phyloP scores from a whole-genome alignment of 2,888 invertebrate genomes.

The Xestia c-nigrum region DNA sequence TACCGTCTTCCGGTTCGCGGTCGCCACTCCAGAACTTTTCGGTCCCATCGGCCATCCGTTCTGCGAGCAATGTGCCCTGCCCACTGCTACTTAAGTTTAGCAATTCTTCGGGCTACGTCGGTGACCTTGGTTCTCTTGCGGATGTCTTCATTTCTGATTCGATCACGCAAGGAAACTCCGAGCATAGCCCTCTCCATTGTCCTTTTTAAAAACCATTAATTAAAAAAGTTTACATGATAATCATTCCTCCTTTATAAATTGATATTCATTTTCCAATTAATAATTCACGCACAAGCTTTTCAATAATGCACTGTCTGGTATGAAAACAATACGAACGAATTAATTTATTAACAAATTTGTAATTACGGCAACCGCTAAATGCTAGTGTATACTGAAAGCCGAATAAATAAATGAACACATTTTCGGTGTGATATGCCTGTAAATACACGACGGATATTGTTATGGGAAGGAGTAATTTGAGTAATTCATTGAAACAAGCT shows the following conservation, averaged over 20 bases:
- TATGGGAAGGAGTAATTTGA: not conserved
- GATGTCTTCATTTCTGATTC: no score
- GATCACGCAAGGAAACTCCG: no score
- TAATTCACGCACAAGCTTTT: not conserved
- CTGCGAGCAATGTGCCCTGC: no score
- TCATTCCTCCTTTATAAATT: no score
- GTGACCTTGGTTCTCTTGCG: no score
- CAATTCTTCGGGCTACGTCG: no score
- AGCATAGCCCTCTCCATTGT: no score
- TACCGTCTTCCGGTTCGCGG: no score
- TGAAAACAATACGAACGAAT: constrained; percentile 35
- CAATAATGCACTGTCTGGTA: constrained; percentile 15
- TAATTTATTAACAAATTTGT: constrained; percentile 19
- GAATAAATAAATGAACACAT: constrained; percentile 16
- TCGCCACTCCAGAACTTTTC: no score
- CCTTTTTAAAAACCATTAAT: no score
- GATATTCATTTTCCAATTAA: not conserved
- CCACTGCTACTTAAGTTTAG: no score
- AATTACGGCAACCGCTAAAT: constrained; percentile 31
- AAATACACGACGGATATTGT: not conserved
- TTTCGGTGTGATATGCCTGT: not conserved
- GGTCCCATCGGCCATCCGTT: no score
- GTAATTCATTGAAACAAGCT: not conserved
- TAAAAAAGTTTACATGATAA: not conserved
- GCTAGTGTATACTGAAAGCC: constrained; percentile 10